Conservation (phyloP, 1,140 invertebrate species). For the Megathymus violae region DNA sequence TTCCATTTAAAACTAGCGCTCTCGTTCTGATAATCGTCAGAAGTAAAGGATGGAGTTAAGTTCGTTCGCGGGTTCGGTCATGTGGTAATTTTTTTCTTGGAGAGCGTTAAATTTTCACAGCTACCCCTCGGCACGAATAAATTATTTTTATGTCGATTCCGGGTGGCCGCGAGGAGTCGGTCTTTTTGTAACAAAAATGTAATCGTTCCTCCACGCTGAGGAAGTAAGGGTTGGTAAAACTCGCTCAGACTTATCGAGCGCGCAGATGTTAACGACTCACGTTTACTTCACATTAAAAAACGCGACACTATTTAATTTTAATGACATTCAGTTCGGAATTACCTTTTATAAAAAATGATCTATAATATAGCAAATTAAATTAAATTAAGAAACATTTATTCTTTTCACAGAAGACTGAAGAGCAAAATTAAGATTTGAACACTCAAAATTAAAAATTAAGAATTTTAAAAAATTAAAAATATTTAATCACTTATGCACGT, state of each 20-base stretch:
- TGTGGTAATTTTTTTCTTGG: slow-evolving; percentile 68
- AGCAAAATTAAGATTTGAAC: too few species aligned
- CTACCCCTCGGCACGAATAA: slow-evolving; percentile 71
- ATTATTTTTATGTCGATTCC: slow-evolving; percentile 77
- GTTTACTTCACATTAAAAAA: slow-evolving; percentile 30
- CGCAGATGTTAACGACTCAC: slow-evolving; percentile 55
- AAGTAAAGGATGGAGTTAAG: slow-evolving; percentile 51
- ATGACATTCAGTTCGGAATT: slow-evolving; percentile 11
- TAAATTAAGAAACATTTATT: too few species aligned
- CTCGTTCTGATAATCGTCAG: slow-evolving; percentile 41
- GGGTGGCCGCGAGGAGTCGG: slow-evolving; percentile 66
- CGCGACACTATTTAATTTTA: slow-evolving; percentile 26
- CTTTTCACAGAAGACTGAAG: too few species aligned
- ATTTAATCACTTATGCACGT: too few species aligned
- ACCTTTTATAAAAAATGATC: neutral
- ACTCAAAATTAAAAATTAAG: too few species aligned
- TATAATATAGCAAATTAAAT: too few species aligned
- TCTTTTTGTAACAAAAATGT: slow-evolving; percentile 68
- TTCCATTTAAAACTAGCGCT: slow-evolving; percentile 48
- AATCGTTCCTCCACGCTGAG: slow-evolving; percentile 54
- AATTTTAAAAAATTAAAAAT: too few species aligned
- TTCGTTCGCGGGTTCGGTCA: slow-evolving; percentile 51
- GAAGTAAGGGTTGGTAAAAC: slow-evolving; percentile 71
- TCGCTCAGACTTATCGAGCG: slow-evolving; percentile 49
- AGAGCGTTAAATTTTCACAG: slow-evolving; percentile 73